Base-by-base conservation (phyloP, 2,888 invertebrate genomes). In the Andrena trimmerana region DNA sequence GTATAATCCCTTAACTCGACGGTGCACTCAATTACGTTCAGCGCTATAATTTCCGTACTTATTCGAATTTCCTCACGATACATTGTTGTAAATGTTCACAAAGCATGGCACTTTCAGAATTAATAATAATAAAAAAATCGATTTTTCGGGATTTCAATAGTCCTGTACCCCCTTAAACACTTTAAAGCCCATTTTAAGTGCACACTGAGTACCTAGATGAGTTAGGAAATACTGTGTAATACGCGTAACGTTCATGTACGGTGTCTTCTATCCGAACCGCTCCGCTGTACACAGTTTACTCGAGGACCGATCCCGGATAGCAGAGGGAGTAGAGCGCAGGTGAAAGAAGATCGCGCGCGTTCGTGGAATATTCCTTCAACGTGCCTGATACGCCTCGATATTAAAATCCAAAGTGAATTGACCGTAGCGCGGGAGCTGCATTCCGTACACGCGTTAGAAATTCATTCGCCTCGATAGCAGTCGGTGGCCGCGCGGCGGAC, bases 401-500 rank as follows among this genome's bases (percentile, higher is more conserved):
- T 74, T 75, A 75, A 82, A 82, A 75, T 80, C 69, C 78, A 60
- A 78, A 78, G 59, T 42, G 6, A 78, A 78, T 52, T 42, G 6
- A 57, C 57, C 57, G 20, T 27, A 24, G 57, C 57, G 20, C 57
- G 36, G 57, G 8, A 33, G 20, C 54, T 24, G 36, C 24, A 54
- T 16, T 29, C 10, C 16, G 24, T 27, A 57, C 57, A 57, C 10
- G 60, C 31, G n/a, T 36, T 31, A 33, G 33, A 62, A 62, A 62
- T 62, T 62, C 20, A 27, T 62, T 29, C 5, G 6, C 3, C 10
- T 10, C 24, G 33, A 31, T 69, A 29, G 36, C 20, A 27, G 50
- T 29, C 50, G 50, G 31, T 48, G 48, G 24, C 20, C 31, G 48
- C 31, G 16, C 20, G 42, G 5, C n/a, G 36, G 50, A 31, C 24